Percentiles rank a stretch among this genome's conserved stretches.
These are phyloP conservation scores for Autographa gamma DNA, from an alignment of 2,888 invertebrate genomes.

Conservation along the genomic window DNA sequence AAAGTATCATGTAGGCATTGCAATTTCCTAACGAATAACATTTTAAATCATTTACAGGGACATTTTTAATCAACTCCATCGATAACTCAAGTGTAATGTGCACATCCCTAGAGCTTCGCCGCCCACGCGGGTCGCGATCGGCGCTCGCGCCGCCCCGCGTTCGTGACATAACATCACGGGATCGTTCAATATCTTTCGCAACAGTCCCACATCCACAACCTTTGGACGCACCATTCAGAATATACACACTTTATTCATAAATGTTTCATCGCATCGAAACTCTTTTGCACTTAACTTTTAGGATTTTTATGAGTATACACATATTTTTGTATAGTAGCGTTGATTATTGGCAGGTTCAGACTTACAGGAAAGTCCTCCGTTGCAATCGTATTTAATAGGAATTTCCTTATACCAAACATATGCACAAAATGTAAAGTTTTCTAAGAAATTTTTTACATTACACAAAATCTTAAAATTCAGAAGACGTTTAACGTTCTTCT, in stretches of 20 bases:
- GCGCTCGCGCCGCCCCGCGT: constrained; percentile 79
- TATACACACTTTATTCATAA: constrained; percentile 49
- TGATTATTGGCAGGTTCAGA: too few relatives aligned
- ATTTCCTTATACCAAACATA: too few relatives aligned
- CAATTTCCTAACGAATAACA: not conserved
- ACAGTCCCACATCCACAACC: constrained; percentile 77
- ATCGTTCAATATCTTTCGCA: constrained; percentile 86
- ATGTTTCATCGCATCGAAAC: not conserved
- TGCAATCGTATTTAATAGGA: too few relatives aligned
- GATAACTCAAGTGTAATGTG: constrained; percentile 30
- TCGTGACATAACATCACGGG: constrained; percentile 84
- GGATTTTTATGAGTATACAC: too few relatives aligned
- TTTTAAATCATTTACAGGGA: not conserved
- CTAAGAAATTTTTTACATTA: too few relatives aligned
- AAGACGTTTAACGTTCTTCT: too few relatives aligned
- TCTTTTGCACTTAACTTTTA: not conserved
- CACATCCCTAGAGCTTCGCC: constrained; percentile 71
- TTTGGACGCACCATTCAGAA: constrained; percentile 69
- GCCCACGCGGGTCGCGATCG: constrained; percentile 86
- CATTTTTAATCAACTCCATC: constrained; percentile 26
- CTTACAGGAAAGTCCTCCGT: too few relatives aligned
- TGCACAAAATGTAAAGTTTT: too few relatives aligned
- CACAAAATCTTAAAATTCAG: not conserved
- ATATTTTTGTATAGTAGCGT: too few relatives aligned
- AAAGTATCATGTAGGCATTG: not conserved